A percentile compares a stretch with the other conserved stretches of the same genome.
phyloP scores from a whole-genome alignment of 2,888 invertebrate species.

The Cerceris ruficornis region DNA sequence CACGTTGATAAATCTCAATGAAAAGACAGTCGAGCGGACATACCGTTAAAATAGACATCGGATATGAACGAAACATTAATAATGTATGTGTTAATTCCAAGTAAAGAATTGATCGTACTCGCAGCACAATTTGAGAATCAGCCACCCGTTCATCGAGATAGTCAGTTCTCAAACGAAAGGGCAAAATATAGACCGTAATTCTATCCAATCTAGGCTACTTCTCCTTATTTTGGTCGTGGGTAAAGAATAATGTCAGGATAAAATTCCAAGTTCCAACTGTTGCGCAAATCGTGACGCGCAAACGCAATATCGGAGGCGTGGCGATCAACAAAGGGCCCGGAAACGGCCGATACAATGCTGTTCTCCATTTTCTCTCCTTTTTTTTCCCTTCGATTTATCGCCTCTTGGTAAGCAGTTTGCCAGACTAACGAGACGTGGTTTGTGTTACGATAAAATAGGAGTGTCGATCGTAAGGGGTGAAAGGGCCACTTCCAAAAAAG shows the following conservation, averaged over 20 bases:
- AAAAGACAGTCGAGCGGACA: not conserved
- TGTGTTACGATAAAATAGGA: constrained; percentile 38
- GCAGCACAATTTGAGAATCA: not conserved
- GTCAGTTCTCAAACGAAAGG: constrained; percentile 30
- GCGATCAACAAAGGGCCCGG: constrained; percentile 67
- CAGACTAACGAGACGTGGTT: constrained; percentile 43
- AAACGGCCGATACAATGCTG: constrained; percentile 68
- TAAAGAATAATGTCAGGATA: constrained; percentile 51
- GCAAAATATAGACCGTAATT: constrained; percentile 30
- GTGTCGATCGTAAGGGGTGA: constrained; percentile 34
- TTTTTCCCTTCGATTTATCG: constrained; percentile 34
- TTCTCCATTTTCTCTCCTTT: constrained; percentile 57
- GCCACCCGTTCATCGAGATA: constrained; percentile 1
- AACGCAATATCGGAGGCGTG: constrained; percentile 68
- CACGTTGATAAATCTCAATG: not conserved
- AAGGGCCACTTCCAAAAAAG: constrained; percentile 28
- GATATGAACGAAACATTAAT: not conserved
- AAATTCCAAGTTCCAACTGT: constrained; percentile 73
- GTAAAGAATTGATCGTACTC: not conserved
- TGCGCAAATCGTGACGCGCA: constrained; percentile 75
- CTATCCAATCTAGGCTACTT: constrained; percentile 24
- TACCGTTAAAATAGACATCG: not conserved
- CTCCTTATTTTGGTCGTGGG: constrained; percentile 51
- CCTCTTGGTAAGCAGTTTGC: constrained; percentile 43
- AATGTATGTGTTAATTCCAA: not conserved